These are phyloP conservation scores for Garrulus glandarius DNA, from an alignment of 2,797 vertebrate species.

Conservation along the genomic window DNA sequence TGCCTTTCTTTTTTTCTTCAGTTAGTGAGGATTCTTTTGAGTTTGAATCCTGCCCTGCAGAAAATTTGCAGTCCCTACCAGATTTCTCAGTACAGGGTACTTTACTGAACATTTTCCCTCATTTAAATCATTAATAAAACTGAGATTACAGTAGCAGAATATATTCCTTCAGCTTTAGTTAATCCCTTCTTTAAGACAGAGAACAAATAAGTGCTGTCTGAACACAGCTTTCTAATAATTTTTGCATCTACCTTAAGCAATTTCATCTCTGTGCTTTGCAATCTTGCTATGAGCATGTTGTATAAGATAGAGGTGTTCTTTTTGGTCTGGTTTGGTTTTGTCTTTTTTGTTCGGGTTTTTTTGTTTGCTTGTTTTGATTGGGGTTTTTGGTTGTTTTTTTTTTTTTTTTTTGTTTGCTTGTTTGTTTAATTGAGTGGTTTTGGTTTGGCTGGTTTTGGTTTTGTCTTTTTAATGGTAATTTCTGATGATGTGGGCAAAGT, in stretches of 20 bases:
- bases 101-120: not conserved
- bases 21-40: not conserved
- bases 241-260: not conserved
- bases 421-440: not conserved
- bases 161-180: not conserved
- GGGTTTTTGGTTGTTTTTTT: not conserved
- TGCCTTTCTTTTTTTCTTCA: not conserved
- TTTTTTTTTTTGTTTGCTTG: no score
- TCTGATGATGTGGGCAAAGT: not conserved
- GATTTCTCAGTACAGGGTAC: not conserved
- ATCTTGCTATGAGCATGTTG: not conserved
- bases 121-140: not conserved
- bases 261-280: not conserved
- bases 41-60: not conserved
- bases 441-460: not conserved
- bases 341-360: not conserved
- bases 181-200: not conserved
- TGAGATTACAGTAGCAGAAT: not conserved
- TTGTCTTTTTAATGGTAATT: not conserved
- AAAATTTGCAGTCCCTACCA: not conserved
- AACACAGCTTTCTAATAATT: not conserved
- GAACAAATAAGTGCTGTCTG: not conserved
- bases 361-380: not conserved
- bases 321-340: not conserved
- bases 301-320: not conserved